Evolutionary conservation across 2,888 invertebrate genomes (phyloP).

Genomic region (Netelia melanura): DNA sequence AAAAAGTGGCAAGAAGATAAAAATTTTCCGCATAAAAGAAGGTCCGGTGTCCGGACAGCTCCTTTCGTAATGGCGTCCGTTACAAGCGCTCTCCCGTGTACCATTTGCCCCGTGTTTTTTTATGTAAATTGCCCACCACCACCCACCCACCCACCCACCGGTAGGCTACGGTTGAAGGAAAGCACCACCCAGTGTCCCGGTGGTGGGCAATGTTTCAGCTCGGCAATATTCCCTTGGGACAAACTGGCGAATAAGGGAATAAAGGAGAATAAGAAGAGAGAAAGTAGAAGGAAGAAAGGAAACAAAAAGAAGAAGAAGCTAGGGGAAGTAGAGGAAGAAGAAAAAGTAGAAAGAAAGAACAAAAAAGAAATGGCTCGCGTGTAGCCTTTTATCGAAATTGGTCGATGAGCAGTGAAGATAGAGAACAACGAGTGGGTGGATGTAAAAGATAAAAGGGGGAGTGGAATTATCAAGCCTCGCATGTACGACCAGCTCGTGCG

Average conservation of each 20-base stretch:
- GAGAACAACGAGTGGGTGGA: background rate
- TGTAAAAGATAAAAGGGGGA: constrained; percentile 22
- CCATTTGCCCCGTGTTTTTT: constrained; percentile 57
- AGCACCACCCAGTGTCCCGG: constrained; percentile 22
- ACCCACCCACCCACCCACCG: background rate
- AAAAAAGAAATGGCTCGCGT: constrained; percentile 44
- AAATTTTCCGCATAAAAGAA: constrained; percentile 64
- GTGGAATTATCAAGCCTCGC: background rate
- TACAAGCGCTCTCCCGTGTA: constrained; percentile 40
- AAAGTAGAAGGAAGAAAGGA: background rate
- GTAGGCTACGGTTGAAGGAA: constrained; percentile 18
- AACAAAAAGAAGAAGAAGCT: background rate
- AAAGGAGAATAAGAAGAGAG: background rate
- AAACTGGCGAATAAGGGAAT: constrained; percentile 48
- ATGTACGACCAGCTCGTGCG: background rate
- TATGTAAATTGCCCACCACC: constrained; percentile 64
- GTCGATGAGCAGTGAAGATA: constrained; percentile 71
- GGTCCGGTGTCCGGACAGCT: constrained; percentile 43
- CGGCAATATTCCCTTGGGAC: constrained; percentile 49
- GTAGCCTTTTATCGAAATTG: constrained; percentile 70
- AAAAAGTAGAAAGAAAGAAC: constrained; percentile 6
- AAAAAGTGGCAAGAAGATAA: constrained; percentile 45
- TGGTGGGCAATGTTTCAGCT: constrained; percentile 46
- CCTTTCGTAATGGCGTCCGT: constrained; percentile 51
- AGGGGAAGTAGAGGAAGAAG: background rate